phyloP scores from a whole-genome alignment of 2,113 vertebrate species.

The Etheostoma cragini region DNA sequence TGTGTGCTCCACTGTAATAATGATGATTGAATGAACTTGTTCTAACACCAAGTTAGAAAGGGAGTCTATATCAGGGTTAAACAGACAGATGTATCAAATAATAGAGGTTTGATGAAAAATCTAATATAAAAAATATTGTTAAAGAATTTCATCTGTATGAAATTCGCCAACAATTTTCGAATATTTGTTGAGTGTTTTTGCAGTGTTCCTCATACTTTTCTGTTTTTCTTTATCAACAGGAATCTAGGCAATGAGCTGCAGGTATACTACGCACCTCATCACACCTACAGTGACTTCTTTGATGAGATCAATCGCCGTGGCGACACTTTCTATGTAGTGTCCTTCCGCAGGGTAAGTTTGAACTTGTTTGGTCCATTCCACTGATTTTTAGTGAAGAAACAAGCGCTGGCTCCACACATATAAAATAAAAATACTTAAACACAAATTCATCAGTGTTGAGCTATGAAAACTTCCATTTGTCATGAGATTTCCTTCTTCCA shows the following conservation, averaged over 20 bases:
- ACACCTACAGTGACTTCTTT: constrained; percentile 91
- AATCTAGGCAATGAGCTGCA: constrained; percentile 91
- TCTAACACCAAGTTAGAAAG: not conserved
- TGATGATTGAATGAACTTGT: not conserved
- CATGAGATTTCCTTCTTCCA: not conserved
- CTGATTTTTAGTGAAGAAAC: not conserved
- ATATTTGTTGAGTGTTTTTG: not conserved
- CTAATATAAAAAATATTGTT: no score
- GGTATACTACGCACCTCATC: constrained; percentile 91
- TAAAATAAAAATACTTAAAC: not conserved
- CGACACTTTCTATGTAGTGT: constrained; percentile 96
- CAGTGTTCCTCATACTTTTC: not conserved
- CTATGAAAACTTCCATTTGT: no score
- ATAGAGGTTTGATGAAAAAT: not conserved
- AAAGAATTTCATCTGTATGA: not conserved
- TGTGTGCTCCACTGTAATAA: not conserved
- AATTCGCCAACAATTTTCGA: not conserved
- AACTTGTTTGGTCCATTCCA: not conserved
- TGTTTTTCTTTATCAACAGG: constrained; percentile 68
- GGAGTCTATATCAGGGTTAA: not conserved
- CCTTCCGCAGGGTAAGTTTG: constrained; percentile 93
- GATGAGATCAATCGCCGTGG: constrained; percentile 91
- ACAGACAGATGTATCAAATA: not conserved
- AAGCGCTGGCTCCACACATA: not conserved
- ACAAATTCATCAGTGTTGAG: no score